Percentiles rank a stretch among this genome's conserved stretches.
Evolutionary conservation across 2,113 vertebrate species (phyloP).

Genomic region (Tenebrosternarchus preto): DNA sequence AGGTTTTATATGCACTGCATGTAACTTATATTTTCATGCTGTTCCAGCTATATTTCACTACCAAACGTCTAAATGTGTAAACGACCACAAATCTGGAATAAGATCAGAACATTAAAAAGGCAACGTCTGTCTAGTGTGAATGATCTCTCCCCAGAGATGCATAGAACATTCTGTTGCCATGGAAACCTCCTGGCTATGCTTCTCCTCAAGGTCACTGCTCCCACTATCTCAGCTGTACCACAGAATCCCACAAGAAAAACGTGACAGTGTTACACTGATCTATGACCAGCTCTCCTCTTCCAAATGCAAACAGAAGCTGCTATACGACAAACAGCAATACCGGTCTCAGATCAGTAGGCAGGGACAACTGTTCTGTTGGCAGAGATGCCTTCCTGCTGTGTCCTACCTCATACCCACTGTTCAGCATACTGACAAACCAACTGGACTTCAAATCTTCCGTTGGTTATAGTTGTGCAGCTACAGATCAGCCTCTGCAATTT

Average conservation of each 20-base stretch:
- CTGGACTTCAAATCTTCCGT: neutral
- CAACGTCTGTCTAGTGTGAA: neutral
- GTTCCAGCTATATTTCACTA: neutral
- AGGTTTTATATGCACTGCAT: neutral
- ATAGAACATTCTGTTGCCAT: constrained; percentile 26
- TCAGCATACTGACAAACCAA: neutral
- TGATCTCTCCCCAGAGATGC: neutral
- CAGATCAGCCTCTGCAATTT: neutral
- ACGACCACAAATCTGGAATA: neutral
- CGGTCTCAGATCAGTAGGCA: neutral
- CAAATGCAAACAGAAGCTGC: neutral
- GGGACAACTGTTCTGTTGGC: neutral
- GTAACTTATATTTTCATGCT: neutral
- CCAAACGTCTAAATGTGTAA: neutral
- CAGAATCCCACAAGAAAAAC: neutral
- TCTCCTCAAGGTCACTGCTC: constrained; percentile 37
- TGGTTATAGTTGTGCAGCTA: neutral
- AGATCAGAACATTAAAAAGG: neutral
- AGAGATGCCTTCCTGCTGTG: neutral
- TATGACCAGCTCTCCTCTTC: neutral
- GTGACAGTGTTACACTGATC: neutral
- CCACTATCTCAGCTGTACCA: constrained; percentile 5
- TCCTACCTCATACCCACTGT: neutral
- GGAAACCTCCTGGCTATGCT: constrained; percentile 23
- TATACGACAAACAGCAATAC: neutral